A percentile compares a stretch with the other conserved stretches of the same genome.
phyloP scores from a whole-genome alignment of 2,113 vertebrate species.

The Apistogramma diplotaenia region DNA sequence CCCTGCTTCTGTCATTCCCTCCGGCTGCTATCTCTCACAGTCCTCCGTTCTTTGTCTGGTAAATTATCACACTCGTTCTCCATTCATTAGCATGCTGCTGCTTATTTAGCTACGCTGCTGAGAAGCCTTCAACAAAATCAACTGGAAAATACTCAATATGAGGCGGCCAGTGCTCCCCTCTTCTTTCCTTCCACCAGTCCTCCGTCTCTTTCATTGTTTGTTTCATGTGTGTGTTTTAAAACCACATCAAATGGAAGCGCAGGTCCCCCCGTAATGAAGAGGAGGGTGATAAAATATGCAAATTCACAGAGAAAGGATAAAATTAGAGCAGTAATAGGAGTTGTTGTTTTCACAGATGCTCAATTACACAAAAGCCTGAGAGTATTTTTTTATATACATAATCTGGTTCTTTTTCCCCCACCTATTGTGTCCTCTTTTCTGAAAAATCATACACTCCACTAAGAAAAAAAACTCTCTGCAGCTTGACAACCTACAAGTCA shows the following conservation, averaged over 20 bases:
- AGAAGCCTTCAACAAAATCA: conserved; percentile 75
- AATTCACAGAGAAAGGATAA: conserved; percentile 76
- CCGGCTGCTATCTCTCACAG: conserved; percentile 28
- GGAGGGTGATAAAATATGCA: conserved; percentile 73
- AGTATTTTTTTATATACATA: conserved; percentile 59
- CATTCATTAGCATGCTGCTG: conserved; percentile 76
- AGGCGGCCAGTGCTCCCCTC: conserved; percentile 29
- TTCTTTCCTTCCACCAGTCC: conserved; percentile 11
- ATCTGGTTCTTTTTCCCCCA: not conserved
- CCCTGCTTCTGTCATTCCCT: not conserved
- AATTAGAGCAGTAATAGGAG: conserved; percentile 76
- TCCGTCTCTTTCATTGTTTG: conserved; percentile 40
- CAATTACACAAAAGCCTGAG: conserved; percentile 68
- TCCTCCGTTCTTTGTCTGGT: conserved; percentile 49
- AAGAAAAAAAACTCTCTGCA: conserved; percentile 38
- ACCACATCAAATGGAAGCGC: conserved; percentile 66
- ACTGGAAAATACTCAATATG: conserved; percentile 75
- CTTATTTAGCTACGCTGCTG: conserved; percentile 73
- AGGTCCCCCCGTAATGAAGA: conserved; percentile 67
- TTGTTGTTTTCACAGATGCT: conserved; percentile 79
- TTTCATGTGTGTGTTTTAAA: conserved; percentile 45
- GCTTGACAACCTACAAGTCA: conserved; percentile 27
- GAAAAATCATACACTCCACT: conserved; percentile 28
- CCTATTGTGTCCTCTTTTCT: not conserved
- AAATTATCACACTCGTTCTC: conserved; percentile 70